phyloP scores from a whole-genome alignment of 2,113 vertebrate species.

The Onychostoma macrolepis region DNA sequence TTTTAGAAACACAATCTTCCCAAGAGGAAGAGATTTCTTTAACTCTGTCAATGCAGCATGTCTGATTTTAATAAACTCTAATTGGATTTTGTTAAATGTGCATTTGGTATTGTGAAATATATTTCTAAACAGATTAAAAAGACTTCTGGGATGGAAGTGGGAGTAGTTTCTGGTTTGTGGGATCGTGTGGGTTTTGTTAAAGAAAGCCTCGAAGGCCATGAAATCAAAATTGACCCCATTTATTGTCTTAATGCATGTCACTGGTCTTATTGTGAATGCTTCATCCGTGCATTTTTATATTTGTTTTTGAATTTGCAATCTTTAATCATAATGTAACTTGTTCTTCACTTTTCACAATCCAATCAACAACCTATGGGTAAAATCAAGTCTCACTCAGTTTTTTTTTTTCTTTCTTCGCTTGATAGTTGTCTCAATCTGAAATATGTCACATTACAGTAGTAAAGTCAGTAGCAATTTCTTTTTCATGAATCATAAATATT shows the following conservation, averaged over 20 bases:
- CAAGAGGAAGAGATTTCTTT: constrained; percentile 1
- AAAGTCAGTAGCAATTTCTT: neutral
- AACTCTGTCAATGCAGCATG: constrained; percentile 16
- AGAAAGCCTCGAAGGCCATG: neutral
- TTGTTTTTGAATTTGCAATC: neutral
- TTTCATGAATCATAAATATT: neutral
- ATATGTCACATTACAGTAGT: neutral
- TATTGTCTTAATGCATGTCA: neutral
- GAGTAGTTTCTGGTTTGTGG: neutral
- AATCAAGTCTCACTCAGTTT: neutral
- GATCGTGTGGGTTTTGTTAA: neutral
- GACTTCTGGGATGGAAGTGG: neutral
- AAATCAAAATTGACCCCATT: neutral
- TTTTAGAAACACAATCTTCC: constrained; percentile 6
- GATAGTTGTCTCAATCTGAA: neutral
- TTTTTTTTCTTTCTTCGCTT: too few species aligned
- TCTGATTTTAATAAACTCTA: constrained; percentile 34
- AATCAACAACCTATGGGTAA: neutral
- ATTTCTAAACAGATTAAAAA: constrained; percentile 5
- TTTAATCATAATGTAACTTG: neutral
- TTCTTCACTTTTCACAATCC: neutral
- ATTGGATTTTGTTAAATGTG: neutral
- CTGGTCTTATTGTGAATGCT: neutral
- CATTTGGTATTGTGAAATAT: constrained; percentile 6
- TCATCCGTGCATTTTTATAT: neutral